Conservation (phyloP, 2,888 invertebrate genomes). For the Oscheius myriophilus region DNA sequence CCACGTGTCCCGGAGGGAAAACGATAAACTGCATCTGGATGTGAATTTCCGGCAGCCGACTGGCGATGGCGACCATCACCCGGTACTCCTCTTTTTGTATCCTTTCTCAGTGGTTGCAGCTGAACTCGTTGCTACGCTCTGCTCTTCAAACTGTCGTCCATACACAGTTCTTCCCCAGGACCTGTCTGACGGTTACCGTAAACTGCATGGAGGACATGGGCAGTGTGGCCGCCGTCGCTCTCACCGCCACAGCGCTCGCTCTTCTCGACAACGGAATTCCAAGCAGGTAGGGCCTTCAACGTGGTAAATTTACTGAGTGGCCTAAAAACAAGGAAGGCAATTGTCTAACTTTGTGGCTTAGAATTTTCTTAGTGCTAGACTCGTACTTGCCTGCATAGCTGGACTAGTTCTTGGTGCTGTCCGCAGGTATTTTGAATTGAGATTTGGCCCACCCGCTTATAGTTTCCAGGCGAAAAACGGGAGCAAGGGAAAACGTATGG, state of each 20-base stretch:
- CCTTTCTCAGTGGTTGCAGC: constrained; percentile 29
- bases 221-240: constrained; percentile 45
- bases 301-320: too few species aligned
- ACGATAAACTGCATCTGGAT: constrained; percentile 45
- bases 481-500: too few species aligned
- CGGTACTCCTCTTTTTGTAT: constrained; percentile 20
- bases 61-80: constrained; percentile 43
- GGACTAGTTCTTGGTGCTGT: too few species aligned
- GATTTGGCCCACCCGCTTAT: too few species aligned
- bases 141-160: constrained; percentile 43
- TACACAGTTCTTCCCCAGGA: constrained; percentile 48
- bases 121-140: constrained; percentile 45
- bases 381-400: too few species aligned
- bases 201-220: constrained; percentile 53
- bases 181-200: constrained; percentile 45
- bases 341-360: too few species aligned
- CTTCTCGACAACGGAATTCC: constrained; percentile 51
- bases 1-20: constrained; percentile 41
- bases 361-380: too few species aligned
- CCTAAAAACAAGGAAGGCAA: too few species aligned
- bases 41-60: constrained; percentile 41
- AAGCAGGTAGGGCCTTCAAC: constrained; percentile 34
- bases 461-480: too few species aligned
- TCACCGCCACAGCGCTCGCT: constrained; percentile 49
- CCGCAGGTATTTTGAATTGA: too few species aligned